phyloP scores from a whole-genome alignment of 2,113 vertebrate genomes.

The Actinemys pallida region DNA sequence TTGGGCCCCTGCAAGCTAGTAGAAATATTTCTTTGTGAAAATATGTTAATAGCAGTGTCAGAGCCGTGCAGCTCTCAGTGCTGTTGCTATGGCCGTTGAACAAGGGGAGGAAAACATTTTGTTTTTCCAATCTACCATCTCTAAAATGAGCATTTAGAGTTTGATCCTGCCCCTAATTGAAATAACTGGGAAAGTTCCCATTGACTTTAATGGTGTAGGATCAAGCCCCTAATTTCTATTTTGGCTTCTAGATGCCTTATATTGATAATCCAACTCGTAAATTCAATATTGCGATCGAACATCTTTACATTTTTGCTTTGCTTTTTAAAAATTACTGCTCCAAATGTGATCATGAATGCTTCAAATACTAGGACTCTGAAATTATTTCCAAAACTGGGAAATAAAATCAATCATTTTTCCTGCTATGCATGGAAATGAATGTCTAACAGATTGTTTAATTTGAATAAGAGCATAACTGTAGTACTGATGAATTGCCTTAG shows the following conservation, averaged over 20 bases:
- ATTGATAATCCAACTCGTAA: not conserved
- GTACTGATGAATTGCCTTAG: constrained; percentile 60
- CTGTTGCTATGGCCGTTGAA: not conserved
- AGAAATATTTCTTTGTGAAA: not conserved
- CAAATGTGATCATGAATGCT: constrained; percentile 7
- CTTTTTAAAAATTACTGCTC: constrained; percentile 15
- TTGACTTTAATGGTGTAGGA: not conserved
- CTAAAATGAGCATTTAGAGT: not conserved
- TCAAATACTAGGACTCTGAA: constrained; percentile 38
- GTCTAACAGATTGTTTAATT: constrained; percentile 65
- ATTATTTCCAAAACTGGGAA: constrained; percentile 56
- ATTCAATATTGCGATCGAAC: not conserved
- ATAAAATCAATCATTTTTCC: constrained; percentile 58
- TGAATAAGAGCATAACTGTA: constrained; percentile 32
- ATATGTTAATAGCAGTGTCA: not conserved
- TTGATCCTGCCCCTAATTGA: not conserved
- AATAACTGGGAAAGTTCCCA: not conserved
- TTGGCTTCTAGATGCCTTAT: not conserved
- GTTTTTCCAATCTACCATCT: not conserved
- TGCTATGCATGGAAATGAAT: constrained; percentile 58
- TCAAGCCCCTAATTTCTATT: not conserved
- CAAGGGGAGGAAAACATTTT: constrained; percentile 10
- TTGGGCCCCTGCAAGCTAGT: not conserved
- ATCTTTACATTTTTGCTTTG: constrained; percentile 43
- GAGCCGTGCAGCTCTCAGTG: not conserved